phyloP scores from a whole-genome alignment of 1,140 invertebrate species.

The Oreohelix idahoensis region DNA sequence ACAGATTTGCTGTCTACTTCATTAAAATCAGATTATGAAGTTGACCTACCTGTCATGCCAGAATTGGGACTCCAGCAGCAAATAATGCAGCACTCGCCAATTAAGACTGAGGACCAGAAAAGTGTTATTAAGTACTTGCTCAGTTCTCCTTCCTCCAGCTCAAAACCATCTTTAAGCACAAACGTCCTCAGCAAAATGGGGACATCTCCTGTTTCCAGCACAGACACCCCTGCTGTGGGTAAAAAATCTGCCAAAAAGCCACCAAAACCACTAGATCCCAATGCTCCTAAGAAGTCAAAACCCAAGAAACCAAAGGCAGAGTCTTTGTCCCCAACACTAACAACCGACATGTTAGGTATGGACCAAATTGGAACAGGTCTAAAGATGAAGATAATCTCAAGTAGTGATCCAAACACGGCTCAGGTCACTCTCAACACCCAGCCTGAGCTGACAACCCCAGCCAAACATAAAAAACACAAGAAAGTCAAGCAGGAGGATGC shows the following conservation, averaged over 20 bases:
- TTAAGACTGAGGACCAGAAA: slow-evolving; percentile 22
- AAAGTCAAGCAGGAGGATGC: neutral
- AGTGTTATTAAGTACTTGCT: slow-evolving; percentile 64
- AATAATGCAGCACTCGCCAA: slow-evolving; percentile 41
- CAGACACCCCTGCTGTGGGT: neutral
- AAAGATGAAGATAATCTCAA: slow-evolving; percentile 37
- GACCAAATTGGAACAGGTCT: neutral
- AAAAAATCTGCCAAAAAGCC: neutral
- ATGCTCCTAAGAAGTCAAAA: slow-evolving; percentile 1
- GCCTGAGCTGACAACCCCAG: neutral
- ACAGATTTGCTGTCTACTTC: slow-evolving; percentile 2
- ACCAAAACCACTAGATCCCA: slow-evolving; percentile 36
- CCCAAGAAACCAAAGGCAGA: slow-evolving; percentile 6
- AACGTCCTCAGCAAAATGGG: slow-evolving; percentile 41
- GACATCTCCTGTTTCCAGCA: slow-evolving; percentile 21
- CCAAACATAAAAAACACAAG: slow-evolving; percentile 7
- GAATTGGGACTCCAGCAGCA: neutral
- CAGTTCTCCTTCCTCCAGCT: slow-evolving; percentile 54
- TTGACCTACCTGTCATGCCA: neutral
- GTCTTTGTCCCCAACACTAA: neutral
- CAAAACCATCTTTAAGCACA: slow-evolving; percentile 44
- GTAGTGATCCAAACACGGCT: slow-evolving; percentile 14
- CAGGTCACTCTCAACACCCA: slow-evolving; percentile 20
- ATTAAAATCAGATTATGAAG: slow-evolving; percentile 9
- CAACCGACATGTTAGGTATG: neutral